phyloP scores from a whole-genome alignment of 2,797 vertebrate species.

The Setipinna tenuifilis region DNA sequence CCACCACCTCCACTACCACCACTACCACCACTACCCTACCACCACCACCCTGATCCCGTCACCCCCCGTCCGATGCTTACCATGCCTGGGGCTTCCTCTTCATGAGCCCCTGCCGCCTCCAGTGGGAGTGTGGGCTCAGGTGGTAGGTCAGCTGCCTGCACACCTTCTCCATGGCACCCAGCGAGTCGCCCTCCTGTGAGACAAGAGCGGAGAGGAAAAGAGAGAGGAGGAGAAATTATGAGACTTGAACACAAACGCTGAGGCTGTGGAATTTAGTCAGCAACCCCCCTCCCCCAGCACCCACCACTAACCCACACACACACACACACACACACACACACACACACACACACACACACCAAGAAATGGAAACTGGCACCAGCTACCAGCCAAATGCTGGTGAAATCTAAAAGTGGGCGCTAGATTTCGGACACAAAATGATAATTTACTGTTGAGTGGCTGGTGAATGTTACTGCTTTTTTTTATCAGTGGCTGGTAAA shows the following conservation, averaged over 20 bases:
- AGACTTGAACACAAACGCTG: not conserved
- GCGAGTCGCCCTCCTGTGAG: constrained; percentile 87
- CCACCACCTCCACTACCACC: no score
- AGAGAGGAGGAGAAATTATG: not conserved
- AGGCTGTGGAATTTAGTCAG: not conserved
- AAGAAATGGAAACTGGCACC: no score
- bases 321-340: not conserved
- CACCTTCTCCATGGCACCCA: constrained; percentile 96
- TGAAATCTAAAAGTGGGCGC: no score
- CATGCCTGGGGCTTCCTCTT: constrained; percentile 96
- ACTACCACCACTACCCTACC: not conserved
- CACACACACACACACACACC: not conserved
- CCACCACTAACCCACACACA: not conserved
- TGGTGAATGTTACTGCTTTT: no score
- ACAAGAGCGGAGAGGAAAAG: not conserved
- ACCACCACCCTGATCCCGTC: not conserved
- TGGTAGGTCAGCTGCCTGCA: constrained; percentile 98
- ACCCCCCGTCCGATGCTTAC: constrained; percentile 72
- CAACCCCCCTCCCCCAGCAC: no score
- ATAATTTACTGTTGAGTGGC: no score
- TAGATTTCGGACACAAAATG: no score
- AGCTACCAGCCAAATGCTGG: no score
- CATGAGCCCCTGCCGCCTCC: constrained; percentile 89
- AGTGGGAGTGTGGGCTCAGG: constrained; percentile 96
- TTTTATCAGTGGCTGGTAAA: no score